phyloP scores from a whole-genome alignment of 2,797 vertebrate genomes.

The Sebastes glaucus region DNA sequence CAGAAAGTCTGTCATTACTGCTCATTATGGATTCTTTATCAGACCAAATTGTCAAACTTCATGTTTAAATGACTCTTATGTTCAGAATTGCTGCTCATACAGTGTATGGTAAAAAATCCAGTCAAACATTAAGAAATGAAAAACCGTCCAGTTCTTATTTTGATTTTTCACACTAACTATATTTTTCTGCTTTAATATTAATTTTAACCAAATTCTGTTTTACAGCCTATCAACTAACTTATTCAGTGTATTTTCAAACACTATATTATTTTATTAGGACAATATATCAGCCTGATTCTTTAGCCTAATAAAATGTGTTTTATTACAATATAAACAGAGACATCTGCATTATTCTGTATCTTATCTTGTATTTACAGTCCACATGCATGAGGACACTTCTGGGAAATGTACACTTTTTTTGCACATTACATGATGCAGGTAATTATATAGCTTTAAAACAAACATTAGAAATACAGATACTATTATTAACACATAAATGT shows the following conservation, averaged over 20 bases:
- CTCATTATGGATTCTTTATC: background rate
- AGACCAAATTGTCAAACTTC: background rate
- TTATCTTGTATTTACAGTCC: background rate
- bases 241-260: background rate
- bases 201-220: background rate
- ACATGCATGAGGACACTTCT: background rate
- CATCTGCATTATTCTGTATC: background rate
- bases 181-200: background rate
- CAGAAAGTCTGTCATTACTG: background rate
- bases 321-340: background rate
- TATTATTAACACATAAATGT: background rate
- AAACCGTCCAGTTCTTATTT: background rate
- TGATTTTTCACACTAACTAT: background rate
- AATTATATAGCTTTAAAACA: no score
- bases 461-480: background rate
- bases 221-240: background rate
- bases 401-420: background rate
- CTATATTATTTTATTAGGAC: background rate
- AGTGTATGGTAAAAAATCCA: background rate
- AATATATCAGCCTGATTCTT: background rate
- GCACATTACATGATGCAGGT: background rate
- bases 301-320: background rate
- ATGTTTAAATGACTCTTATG: background rate
- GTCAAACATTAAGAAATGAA: background rate
- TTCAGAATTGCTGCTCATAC: background rate